Evolutionary conservation across 1,140 invertebrate genomes (phyloP), one percentile per base, ranked within the genome.

Genomic region (Cotesia chilonis): DNA sequence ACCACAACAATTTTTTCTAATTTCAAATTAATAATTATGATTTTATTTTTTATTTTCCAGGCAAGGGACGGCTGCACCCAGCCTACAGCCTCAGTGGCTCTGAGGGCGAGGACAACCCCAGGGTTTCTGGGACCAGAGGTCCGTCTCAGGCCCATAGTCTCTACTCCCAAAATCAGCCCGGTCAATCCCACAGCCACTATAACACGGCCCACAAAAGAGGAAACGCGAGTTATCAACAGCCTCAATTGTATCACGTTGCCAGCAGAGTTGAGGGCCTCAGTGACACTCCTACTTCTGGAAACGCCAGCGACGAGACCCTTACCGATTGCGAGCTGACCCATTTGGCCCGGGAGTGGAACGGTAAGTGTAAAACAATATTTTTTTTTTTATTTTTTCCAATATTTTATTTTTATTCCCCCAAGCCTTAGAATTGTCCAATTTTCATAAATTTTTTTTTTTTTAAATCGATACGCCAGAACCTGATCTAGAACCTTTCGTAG

Each of bases 281-380:
- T 76, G 92, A 93, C 84, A 93, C 92, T 75, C 92, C 92, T 0
- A 92, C 92, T 52, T 93, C 92, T 12, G 92, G 93, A 77, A 93
- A 93, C 91, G 92, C 91, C 17, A 93, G 92, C 54, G 92, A 94
- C 90, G 93, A 93, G 14, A 94, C 93, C 1, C 89, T 94, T 72
- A 94, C 93, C 5, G 93, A 94, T 83, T 93, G 92, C 7, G 93
- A 94, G 83, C 87, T 94, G 75, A 92, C 93, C 75, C 85, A 85
- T 67, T 88, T 94, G 73, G 92, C 92, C 60, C 89, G 92, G 76
- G 92, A 93, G 83, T 93, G 92, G 2, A 92, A 93, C 92, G 92
- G 92, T 93, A 70, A 90, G 90, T 55, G 10, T 1, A 17, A 12
- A 28, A 28, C 3, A 28, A 2, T 28, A 2, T 28, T 28, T 28